phyloP scores from a whole-genome alignment of 2,113 vertebrate species.

The Chloropsis cyanopogon region DNA sequence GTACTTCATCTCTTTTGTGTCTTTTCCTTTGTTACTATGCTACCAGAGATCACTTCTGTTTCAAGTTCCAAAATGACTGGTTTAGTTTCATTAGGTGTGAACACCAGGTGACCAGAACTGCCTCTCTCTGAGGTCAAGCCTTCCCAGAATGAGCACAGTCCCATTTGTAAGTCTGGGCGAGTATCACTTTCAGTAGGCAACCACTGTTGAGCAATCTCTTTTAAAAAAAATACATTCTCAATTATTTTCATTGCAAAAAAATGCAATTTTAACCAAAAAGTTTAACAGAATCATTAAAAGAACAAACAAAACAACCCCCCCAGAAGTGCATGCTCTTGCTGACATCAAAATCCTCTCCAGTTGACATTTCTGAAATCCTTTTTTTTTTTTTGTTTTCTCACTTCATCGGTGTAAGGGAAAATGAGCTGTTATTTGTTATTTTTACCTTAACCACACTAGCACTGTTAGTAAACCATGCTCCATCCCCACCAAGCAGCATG shows the following conservation, averaged over 20 bases:
- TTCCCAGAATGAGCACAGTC: background rate
- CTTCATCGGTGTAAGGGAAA: background rate
- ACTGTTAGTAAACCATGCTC: background rate
- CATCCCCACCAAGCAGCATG: background rate
- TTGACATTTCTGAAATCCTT: background rate
- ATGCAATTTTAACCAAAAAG: background rate
- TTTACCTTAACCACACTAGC: background rate
- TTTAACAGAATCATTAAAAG: background rate
- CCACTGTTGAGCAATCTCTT: background rate
- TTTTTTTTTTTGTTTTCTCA: background rate
- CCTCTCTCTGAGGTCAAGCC: background rate
- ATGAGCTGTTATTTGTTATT: background rate
- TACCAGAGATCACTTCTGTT: background rate
- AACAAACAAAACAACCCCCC: fast-evolving
- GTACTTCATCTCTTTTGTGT: background rate
- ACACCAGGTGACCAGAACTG: background rate
- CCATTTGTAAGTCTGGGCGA: background rate
- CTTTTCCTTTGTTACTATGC: background rate
- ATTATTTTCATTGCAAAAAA: background rate
- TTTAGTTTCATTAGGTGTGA: background rate
- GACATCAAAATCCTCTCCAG: background rate
- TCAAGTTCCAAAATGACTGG: background rate
- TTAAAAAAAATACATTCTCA: background rate
- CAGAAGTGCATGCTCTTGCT: background rate
- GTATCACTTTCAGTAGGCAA: background rate